phyloP scores from a whole-genome alignment of 1,140 invertebrate species.

The Argopecten irradians region DNA sequence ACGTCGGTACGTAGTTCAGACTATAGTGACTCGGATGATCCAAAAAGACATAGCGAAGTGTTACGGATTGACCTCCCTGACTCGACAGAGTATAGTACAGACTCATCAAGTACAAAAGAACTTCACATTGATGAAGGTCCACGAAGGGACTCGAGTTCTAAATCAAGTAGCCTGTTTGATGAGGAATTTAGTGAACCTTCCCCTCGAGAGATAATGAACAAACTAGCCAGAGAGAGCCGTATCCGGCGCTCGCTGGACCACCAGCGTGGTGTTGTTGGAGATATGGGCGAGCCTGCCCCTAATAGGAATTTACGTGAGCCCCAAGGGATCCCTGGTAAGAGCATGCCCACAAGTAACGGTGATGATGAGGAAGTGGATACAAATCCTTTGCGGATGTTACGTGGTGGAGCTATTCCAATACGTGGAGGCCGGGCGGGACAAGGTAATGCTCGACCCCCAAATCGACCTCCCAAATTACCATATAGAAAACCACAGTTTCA shows the following conservation, averaged over 20 bases:
- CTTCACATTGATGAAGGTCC: conserved; percentile 12
- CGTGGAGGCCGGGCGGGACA: conserved; percentile 65
- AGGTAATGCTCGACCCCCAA: conserved; percentile 64
- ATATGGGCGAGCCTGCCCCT: conserved; percentile 53
- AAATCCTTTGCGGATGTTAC: conserved; percentile 86
- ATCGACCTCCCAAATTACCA: conserved; percentile 63
- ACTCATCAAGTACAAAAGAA: conserved; percentile 48
- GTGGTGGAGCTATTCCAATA: conserved; percentile 76
- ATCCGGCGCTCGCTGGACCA: conserved; percentile 69
- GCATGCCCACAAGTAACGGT: conserved; percentile 38
- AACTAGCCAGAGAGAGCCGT: conserved; percentile 67
- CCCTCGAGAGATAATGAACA: conserved; percentile 70
- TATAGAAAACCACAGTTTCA: conserved; percentile 55
- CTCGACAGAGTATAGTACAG: conserved; percentile 47
- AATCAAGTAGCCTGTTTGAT: conserved; percentile 61
- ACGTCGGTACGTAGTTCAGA: not conserved
- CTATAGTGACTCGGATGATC: conserved; percentile 35
- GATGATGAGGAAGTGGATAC: conserved; percentile 77
- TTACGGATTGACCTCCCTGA: conserved; percentile 54
- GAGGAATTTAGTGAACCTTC: conserved; percentile 73
- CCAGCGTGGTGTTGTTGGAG: conserved; percentile 61
- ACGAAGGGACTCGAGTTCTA: conserved; percentile 39
- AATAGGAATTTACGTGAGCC: conserved; percentile 68
- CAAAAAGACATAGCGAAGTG: conserved; percentile 46
- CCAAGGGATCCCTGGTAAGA: conserved; percentile 69